These are phyloP conservation scores for Acinonyx jubatus DNA, from an alignment of 2,113 vertebrate genomes.

Conservation along the genomic window DNA sequence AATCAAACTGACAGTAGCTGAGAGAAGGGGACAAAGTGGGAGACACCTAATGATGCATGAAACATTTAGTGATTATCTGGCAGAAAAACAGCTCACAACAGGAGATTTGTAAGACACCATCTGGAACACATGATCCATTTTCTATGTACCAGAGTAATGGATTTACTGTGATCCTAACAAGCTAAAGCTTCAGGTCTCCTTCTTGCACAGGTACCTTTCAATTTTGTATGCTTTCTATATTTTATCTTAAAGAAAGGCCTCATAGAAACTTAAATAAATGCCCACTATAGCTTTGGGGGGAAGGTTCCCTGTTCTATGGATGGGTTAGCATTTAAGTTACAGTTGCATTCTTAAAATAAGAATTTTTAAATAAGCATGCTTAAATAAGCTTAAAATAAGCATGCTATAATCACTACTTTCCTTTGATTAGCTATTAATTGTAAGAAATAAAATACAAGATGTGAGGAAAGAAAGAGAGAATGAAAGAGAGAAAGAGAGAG, in stretches of 20 bases:
- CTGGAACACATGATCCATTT: neutral
- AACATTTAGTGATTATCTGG: neutral
- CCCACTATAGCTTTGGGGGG: too few relatives aligned
- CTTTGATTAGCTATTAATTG: neutral
- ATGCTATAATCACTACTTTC: neutral
- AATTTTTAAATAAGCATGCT: too few relatives aligned
- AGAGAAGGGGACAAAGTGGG: neutral
- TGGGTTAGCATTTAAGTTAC: neutral
- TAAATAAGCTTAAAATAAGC: too few relatives aligned
- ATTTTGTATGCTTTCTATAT: neutral
- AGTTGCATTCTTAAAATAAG: neutral
- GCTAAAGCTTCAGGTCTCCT: neutral
- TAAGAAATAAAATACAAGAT: constrained; percentile 44
- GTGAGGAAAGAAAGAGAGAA: neutral
- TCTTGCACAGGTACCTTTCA: neutral
- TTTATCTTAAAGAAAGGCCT: neutral
- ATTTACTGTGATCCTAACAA: neutral
- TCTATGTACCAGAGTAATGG: neutral
- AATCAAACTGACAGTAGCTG: neutral
- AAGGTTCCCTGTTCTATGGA: neutral
- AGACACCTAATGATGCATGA: neutral
- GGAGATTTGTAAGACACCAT: neutral
- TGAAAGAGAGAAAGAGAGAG: neutral
- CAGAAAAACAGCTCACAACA: neutral
- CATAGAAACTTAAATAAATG: neutral